phyloP scores from a whole-genome alignment of 2,888 invertebrate species.

The Liodrosophila aerea region DNA sequence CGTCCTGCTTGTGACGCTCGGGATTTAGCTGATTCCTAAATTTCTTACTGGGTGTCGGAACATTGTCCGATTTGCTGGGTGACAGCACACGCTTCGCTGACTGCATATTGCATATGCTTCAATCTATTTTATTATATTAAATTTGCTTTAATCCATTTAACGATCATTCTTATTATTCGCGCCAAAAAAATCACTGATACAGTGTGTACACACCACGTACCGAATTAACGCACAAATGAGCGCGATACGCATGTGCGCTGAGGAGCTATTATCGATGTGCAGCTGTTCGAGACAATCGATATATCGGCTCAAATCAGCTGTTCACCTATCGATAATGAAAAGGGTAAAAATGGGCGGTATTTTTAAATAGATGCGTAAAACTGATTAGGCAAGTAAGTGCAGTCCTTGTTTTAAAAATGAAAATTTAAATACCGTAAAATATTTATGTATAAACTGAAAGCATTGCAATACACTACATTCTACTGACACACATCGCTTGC shows the following conservation, averaged over 20 bases:
- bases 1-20: conserved; percentile 1
- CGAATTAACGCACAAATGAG: background rate
- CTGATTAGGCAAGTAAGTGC: too few species aligned
- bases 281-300: too few species aligned
- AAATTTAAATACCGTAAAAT: too few species aligned
- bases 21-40: conserved; percentile 29
- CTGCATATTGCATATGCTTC: conserved; percentile 10
- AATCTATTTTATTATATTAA: background rate
- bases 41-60: conserved; percentile 31
- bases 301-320: background rate
- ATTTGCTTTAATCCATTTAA: conserved; percentile 3
- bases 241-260: background rate
- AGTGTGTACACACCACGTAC: conserved; percentile 25
- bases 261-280: too few species aligned
- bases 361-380: too few species aligned
- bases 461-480: too few species aligned
- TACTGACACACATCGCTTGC: too few species aligned
- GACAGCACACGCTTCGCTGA: conserved; percentile 57
- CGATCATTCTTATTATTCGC: conserved; percentile 24
- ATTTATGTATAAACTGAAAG: too few species aligned
- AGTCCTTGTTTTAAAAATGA: too few species aligned
- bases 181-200: conserved; percentile 35
- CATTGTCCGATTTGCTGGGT: conserved; percentile 51
- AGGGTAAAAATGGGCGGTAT: too few species aligned
- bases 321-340: background rate